These are phyloP conservation scores for Limnodromus scolopaceus DNA, from an alignment of 2,797 vertebrate species.

Conservation along the genomic window DNA sequence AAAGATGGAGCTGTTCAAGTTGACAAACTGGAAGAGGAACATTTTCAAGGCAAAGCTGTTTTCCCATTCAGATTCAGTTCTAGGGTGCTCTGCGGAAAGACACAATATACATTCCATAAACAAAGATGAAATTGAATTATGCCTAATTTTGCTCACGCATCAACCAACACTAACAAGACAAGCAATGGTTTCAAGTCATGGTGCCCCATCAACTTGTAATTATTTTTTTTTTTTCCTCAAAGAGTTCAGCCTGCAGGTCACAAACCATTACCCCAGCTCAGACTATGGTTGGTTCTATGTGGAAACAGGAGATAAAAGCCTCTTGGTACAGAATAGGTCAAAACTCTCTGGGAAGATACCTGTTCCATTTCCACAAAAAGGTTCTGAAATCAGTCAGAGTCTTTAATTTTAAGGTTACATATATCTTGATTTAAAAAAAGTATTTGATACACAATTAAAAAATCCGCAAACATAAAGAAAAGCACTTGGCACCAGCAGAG, in stretches of 20 bases:
- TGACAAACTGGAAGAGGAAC: conserved; percentile 99
- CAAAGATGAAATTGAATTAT: not conserved
- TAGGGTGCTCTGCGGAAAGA: conserved; percentile 88
- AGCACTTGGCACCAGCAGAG: not conserved
- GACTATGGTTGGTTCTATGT: not conserved
- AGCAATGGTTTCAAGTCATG: not conserved
- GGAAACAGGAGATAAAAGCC: not conserved
- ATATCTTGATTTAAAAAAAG: not conserved
- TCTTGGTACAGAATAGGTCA: not conserved
- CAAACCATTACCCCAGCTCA: not conserved
- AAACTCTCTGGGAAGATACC: not conserved
- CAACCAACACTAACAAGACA: not conserved
- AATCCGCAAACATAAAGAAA: not conserved
- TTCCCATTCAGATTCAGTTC: conserved; percentile 99
- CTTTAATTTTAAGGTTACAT: not conserved
- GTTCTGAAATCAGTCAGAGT: not conserved
- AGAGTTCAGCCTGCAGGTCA: not conserved
- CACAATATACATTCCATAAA: not conserved
- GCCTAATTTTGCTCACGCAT: not conserved
- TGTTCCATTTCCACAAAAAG: not conserved
- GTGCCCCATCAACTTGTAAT: not conserved
- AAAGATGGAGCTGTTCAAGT: conserved; percentile 98
- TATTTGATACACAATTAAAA: no score
- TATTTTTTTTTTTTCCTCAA: no score
- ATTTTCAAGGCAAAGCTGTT: conserved; percentile 99